Percentiles rank a stretch among this genome's conserved stretches.
Conservation (phyloP, 2,888 invertebrate genomes). For the Eupithecia abbreviata region DNA sequence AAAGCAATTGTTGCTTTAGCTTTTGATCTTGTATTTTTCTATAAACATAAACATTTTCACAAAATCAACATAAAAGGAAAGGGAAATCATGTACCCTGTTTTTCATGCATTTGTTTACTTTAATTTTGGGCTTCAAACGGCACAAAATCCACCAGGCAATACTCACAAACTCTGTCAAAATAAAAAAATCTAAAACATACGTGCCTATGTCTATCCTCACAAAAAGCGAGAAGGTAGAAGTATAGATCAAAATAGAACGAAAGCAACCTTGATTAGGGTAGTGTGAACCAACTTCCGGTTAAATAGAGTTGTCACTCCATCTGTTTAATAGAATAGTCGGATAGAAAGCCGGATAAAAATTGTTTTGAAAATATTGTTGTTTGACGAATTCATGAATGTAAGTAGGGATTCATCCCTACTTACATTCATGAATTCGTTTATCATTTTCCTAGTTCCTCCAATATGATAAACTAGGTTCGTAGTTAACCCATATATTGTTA, state of each 20-base stretch:
- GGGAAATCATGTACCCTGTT: not conserved
- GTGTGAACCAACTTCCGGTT: not conserved
- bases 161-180: not conserved
- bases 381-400: too few species aligned
- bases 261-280: not conserved
- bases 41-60: not conserved
- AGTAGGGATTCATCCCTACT: too few species aligned
- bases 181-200: not conserved
- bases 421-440: too few species aligned
- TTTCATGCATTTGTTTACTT: not conserved
- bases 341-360: not conserved
- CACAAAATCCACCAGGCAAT: not conserved
- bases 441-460: too few species aligned
- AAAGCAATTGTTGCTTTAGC: not conserved
- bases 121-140: not conserved
- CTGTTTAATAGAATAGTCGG: not conserved
- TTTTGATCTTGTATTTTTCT: not conserved
- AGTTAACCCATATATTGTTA: too few species aligned
- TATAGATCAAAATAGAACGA: slow-evolving; percentile 3
- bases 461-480: too few species aligned
- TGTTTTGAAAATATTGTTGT: not conserved
- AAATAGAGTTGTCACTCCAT: not conserved
- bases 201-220: not conserved
- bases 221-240: not conserved
- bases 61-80: not conserved